A percentile compares a stretch with the other conserved stretches of the same genome.
phyloP scores from a whole-genome alignment of 2,888 invertebrate genomes.

The Ernsta delagoae region DNA sequence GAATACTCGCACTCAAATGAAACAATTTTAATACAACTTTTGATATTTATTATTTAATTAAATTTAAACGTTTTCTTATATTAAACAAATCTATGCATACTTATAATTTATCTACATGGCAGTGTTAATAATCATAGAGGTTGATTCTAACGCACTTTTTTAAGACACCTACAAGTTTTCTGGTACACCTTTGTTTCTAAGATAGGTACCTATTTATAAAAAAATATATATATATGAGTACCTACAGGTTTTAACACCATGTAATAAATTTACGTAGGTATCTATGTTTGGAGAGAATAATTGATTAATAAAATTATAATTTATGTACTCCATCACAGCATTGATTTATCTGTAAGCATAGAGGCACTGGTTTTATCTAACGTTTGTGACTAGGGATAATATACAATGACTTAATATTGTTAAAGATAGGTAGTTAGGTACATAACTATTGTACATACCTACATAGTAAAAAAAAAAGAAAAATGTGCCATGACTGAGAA shows the following conservation, averaged over 20 bases:
- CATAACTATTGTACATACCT: neutral
- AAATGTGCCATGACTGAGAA: neutral
- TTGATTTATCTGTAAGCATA: neutral
- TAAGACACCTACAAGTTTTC: no score
- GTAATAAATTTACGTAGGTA: neutral
- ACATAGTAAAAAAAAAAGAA: neutral
- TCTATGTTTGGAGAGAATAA: neutral
- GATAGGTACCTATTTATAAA: neutral
- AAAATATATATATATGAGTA: neutral
- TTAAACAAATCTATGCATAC: conserved; percentile 44
- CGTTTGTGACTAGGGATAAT: conserved; percentile 43
- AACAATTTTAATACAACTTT: conserved; percentile 1
- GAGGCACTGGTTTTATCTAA: neutral
- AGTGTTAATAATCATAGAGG: conserved; percentile 57
- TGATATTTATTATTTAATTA: conserved; percentile 53
- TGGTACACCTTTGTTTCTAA: no score
- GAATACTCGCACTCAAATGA: no score
- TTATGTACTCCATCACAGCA: neutral
- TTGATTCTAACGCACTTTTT: no score
- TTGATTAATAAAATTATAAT: neutral
- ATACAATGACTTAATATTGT: conserved; percentile 25
- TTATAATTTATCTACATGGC: conserved; percentile 76
- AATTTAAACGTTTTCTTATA: conserved; percentile 45
- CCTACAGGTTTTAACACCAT: neutral
- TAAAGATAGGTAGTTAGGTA: conserved; percentile 4